Evolutionary conservation across 2,797 vertebrate species (phyloP), one percentile per base, ranked within the genome.

Genomic region (Danio jaintianensis): DNA sequence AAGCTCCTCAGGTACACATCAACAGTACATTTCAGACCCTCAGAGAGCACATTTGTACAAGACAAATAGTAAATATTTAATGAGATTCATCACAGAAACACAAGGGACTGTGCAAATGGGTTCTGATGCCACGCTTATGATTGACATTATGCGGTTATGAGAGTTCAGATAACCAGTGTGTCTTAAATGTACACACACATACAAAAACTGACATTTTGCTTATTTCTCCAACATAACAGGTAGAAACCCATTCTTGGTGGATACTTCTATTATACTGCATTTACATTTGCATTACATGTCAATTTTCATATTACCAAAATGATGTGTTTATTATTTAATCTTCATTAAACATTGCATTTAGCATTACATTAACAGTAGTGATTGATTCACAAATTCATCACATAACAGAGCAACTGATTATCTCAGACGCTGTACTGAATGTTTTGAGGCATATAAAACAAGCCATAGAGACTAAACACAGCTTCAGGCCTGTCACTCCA

Each of bases 11-110:
- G 47, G 43, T 52, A 42, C 66, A 18, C 7, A 42, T 59, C 38
- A 70, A 36, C 13, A 50, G 36, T 15, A 16, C n/a, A 53, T 42
- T 38, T 20, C n/a, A 52, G 11, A 59, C 43, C 66, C 43, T 40
- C 18, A 13, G 55, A 70, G 66, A 70, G n/a, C 36, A 43, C 2
- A 47, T 36, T 72, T 62, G 58, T 72, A 18, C 48, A 63, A 79
- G 47, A 64, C 38, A 79, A 55, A 64, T 63, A 63, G 16, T 79
- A 43, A 79, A 79, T 79, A 79, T 79, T 79, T 79, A 72, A 79
- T 79, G 68, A 38, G 68, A 53, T 18, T 71, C 7, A 18, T 79
- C 45, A 79, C 63, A 15, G 10, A 62, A 79, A 64, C 78, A 4
- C 58, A 15, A 20, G 78, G 38, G 77, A 71, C 43, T 63, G 47